Base-by-base conservation (phyloP, 2,888 invertebrate species). In the Lamellibrachia satsuma region DNA sequence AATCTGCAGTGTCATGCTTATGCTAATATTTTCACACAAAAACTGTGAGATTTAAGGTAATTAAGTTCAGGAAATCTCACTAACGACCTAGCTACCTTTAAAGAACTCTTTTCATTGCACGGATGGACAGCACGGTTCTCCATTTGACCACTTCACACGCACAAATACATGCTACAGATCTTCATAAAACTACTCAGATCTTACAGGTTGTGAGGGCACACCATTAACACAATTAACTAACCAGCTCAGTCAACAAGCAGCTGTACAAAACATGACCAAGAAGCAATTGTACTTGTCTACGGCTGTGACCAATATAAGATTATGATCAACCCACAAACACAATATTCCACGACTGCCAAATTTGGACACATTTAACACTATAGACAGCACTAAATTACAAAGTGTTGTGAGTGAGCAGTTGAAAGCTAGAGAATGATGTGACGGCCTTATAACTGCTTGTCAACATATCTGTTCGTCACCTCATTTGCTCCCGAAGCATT, bases 251-350 rank as follows among this genome's bases (percentile, higher is more conserved):
- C 75, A 6, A 11, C 75, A 75, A 75, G 75, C 22, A n/a, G 75
- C 22, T 22, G 22, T 3, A 75, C 75, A 75, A 75, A 75, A 15
- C 22, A 75, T 75, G 75, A 75, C 75, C 3, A 15, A 22, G 22
- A 75, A n/a, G 22, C 75, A 75, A 75, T 75, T 75, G 75, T 75
- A 22, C 75, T n/a, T 75, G 75, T 3, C 75, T n/a, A 75, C 75
- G 22, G 15, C 75, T n/a, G 75, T 75, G 75, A 2, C 15, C 75
- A 22, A 75, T 75, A 75, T 22, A 11, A 75, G 75, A 75, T 75
- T 75, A 75, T 75, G 15, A 75, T 75, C 75, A 75, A 75, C 75
- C 75, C 75, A 75, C 75, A 75, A 75, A 75, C 75, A 75, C 75
- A 75, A 75, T 75, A 75, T 15, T n/a, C 4, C 75, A 3, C n/a